Base-by-base conservation (phyloP, 1,140 invertebrate species). In the Drosophila persimilis region DNA sequence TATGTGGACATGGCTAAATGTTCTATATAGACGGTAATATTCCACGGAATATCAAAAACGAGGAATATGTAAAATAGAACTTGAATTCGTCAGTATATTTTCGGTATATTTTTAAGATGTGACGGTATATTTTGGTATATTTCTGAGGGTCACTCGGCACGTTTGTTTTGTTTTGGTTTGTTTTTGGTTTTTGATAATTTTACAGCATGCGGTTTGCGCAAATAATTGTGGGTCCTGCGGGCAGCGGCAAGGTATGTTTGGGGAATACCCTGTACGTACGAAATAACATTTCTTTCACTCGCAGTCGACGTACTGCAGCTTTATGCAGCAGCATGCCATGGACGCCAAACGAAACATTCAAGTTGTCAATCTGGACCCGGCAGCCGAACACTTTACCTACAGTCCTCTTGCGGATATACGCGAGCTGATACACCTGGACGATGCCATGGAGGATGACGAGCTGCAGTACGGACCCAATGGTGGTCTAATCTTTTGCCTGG, bases 401-500 rank as follows among this genome's bases (percentile, higher is more conserved):
- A 93, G 96, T 59, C 95, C 97, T 0, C 85, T 96, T 9, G 95
- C 95, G 8, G 98, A 99, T 93, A 96, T 99, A 56, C 92, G 98
- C 75, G 98, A 99, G 77, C 92, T 99, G 29, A 99, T 99, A 88
- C 95, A 97, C 69, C 92, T 99, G 0, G 97, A 99, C 81, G 98
- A 99, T 94, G 97, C 96, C 0, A 99, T 99, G 97, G 97, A 99
- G 92, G 98, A 99, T 93, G 95, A 97, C 65, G 95, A 98, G 67
- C 91, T 99, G n/a, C 94, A 96, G 77, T 98, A 98, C 93, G 99
- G 99, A 5, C 99, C 98, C 0, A 99, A 99, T 93, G 99, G 99
- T 46, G 98, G 97, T 3, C 94, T 99, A 1, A 94, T 99, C 0
- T 99, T 98, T 92, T 99, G 98, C 92, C 96, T 99, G 93, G 97